A percentile compares a stretch with the other conserved stretches of the same genome.
Conservation (phyloP, 2,113 vertebrate genomes). For the Mionectes macconnelli region DNA sequence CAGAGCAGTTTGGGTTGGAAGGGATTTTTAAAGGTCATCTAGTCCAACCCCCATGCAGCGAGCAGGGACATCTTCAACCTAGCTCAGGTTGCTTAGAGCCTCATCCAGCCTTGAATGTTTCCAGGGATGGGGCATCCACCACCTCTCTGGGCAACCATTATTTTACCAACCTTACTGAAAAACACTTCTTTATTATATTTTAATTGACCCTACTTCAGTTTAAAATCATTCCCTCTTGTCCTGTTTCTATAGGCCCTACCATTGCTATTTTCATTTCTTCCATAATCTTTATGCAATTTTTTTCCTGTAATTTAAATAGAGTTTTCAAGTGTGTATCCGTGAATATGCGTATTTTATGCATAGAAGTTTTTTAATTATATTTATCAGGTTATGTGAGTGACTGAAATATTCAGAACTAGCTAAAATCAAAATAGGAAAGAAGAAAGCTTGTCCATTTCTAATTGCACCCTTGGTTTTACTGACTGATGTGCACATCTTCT, state of each 20-base stretch:
- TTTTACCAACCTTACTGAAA: background rate
- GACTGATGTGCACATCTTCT: background rate
- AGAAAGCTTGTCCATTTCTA: background rate
- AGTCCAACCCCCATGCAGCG: background rate
- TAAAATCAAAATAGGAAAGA: background rate
- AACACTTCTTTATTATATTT: background rate
- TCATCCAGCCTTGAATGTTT: background rate
- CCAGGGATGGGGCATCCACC: background rate
- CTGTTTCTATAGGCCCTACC: background rate
- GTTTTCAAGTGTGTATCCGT: background rate
- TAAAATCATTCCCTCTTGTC: background rate
- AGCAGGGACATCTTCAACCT: background rate
- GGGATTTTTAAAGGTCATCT: background rate
- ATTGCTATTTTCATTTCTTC: background rate
- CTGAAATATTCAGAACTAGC: background rate
- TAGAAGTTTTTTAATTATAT: background rate
- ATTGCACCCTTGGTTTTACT: background rate
- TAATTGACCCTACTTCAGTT: background rate
- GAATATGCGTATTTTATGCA: background rate
- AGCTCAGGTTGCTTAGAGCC: background rate
- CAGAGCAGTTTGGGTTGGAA: background rate
- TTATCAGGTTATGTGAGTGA: background rate
- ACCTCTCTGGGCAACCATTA: background rate
- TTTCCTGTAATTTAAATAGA: background rate
- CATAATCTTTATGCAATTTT: background rate